These are phyloP conservation scores for Sesamia inferens DNA, from an alignment of 2,888 invertebrate genomes.

Conservation along the genomic window DNA sequence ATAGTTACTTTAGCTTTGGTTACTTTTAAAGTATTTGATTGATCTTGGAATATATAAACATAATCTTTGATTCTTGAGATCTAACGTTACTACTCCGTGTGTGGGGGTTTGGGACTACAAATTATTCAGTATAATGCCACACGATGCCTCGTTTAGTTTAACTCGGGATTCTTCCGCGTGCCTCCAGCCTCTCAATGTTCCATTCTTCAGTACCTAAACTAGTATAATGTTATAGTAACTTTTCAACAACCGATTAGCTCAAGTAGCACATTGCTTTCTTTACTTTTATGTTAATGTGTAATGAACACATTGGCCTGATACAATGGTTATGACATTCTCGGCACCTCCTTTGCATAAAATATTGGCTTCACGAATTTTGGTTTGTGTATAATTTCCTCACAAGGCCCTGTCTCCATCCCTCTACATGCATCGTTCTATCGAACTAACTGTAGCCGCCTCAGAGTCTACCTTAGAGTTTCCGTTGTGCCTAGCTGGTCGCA, in stretches of 20 bases:
- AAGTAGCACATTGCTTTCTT: conserved; percentile 74
- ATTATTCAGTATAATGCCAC: conserved; percentile 42
- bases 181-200: conserved; percentile 57
- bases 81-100: conserved; percentile 73
- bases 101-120: conserved; percentile 66
- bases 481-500: conserved; percentile 56
- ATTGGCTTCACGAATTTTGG: conserved; percentile 66
- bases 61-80: conserved; percentile 76
- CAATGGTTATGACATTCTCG: conserved; percentile 56
- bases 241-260: conserved; percentile 56
- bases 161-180: conserved; percentile 65
- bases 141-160: conserved; percentile 64
- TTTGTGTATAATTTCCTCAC: conserved; percentile 65
- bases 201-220: conserved; percentile 55
- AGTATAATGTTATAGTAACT: conserved; percentile 48
- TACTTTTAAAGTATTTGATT: conserved; percentile 14
- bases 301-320: conserved; percentile 63
- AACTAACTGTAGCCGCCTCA: conserved; percentile 64
- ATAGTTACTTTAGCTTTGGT: not conserved
- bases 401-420: conserved; percentile 59
- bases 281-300: conserved; percentile 67
- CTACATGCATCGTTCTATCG: conserved; percentile 55
- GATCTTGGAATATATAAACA: conserved; percentile 62
- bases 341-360: conserved; percentile 65
- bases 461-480: conserved; percentile 59